Evolutionary conservation across 2,113 vertebrate genomes (phyloP).

Genomic region (Paedocypris sp.): DNA sequence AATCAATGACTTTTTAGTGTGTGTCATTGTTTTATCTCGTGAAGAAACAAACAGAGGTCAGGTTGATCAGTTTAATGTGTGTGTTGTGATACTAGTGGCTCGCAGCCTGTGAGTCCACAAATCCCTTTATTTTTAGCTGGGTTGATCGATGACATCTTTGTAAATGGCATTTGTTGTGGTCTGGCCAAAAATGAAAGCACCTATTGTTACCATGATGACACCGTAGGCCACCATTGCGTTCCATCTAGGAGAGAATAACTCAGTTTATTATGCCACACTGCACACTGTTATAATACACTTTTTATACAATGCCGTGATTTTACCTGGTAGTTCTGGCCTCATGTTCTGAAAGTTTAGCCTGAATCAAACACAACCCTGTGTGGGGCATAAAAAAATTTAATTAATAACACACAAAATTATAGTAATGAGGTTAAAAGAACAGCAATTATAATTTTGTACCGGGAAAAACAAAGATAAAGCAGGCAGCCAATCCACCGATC

Average conservation of each 20-base stretch:
- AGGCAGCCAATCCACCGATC: conserved; percentile 87
- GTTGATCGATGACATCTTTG: conserved; percentile 31
- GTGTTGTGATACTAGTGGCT: neutral
- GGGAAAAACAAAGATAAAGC: conserved; percentile 94
- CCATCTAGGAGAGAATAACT: conserved; percentile 67
- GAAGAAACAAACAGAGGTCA: no score
- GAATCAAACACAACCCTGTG: conserved; percentile 81
- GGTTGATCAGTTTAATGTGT: neutral
- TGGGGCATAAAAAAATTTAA: no score
- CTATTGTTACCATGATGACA: conserved; percentile 69
- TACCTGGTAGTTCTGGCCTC: conserved; percentile 75
- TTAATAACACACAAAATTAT: neutral
- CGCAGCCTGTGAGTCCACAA: neutral
- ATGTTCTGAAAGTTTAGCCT: conserved; percentile 85
- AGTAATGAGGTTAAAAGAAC: neutral
- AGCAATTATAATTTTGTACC: conserved; percentile 48
- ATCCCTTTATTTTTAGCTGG: neutral
- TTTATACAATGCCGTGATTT: conserved; percentile 35
- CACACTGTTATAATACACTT: no score
- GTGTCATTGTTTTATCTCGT: no score
- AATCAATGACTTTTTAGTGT: no score
- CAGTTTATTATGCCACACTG: neutral
- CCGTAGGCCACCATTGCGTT: conserved; percentile 71
- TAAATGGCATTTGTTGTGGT: conserved; percentile 72
- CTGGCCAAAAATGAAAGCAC: conserved; percentile 79